phyloP scores from a whole-genome alignment of 1,140 invertebrate species.

The Trichonephila inaurata region DNA sequence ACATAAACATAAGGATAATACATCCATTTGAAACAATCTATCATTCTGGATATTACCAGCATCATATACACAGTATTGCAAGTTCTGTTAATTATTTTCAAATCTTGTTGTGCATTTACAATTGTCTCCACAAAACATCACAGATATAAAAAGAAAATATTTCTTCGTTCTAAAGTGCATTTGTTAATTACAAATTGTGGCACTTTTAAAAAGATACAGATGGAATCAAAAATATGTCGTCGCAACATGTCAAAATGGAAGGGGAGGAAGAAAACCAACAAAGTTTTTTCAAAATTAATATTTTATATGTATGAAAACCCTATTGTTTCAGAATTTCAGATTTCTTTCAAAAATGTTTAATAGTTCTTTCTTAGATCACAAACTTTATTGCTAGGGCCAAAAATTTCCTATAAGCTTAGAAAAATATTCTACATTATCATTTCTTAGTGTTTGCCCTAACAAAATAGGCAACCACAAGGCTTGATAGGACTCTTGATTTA shows the following conservation, averaged over 20 bases:
- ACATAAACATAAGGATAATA: slow-evolving; percentile 36
- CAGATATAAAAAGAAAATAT: slow-evolving; percentile 55
- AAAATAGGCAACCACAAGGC: background rate
- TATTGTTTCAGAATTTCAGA: background rate
- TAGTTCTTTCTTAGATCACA: background rate
- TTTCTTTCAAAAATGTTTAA: background rate
- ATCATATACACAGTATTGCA: slow-evolving; percentile 40
- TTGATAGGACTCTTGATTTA: slow-evolving; percentile 40
- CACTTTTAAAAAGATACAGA: slow-evolving; percentile 28
- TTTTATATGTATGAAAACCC: background rate
- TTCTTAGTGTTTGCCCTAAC: slow-evolving; percentile 2
- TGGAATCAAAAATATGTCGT: slow-evolving; percentile 8
- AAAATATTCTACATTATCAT: slow-evolving; percentile 30
- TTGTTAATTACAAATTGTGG: slow-evolving; percentile 7
- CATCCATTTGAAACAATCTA: slow-evolving; percentile 21
- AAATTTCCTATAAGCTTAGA: slow-evolving; percentile 13
- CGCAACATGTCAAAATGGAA: background rate
- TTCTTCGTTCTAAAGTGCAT: background rate
- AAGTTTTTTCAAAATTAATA: background rate
- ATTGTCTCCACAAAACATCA: slow-evolving; percentile 63
- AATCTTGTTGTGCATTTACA: slow-evolving; percentile 23
- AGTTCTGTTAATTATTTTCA: background rate
- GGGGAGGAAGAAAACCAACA: too few relatives aligned
- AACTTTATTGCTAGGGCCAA: slow-evolving; percentile 35
- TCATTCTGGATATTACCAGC: slow-evolving; percentile 13